These are phyloP conservation scores for Unio delphinus DNA, from an alignment of 2,888 invertebrate genomes.

Conservation along the genomic window DNA sequence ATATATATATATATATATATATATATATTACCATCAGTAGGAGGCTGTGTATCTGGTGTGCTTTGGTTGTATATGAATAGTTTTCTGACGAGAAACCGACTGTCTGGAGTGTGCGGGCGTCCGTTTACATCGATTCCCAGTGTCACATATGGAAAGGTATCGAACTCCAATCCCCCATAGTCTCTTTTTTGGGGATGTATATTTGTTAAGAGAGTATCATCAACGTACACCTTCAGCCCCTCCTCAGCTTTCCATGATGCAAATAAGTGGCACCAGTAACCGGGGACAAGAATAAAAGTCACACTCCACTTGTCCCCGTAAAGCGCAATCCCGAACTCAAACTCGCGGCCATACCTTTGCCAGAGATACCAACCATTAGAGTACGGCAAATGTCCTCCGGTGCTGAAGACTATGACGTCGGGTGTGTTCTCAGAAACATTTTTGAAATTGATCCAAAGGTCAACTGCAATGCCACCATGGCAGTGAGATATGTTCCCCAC, in stretches of 20 bases:
- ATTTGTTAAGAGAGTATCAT: conserved; percentile 39
- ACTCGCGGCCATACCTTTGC: conserved; percentile 59
- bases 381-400: conserved; percentile 58
- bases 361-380: conserved; percentile 62
- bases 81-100: conserved; percentile 32
- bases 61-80: conserved; percentile 26
- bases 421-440: conserved; percentile 28
- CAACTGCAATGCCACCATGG: conserved; percentile 53
- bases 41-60: no score
- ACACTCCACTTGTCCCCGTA: conserved; percentile 47
- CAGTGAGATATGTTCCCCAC: conserved; percentile 63
- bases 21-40: no score
- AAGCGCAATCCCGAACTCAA: conserved; percentile 56
- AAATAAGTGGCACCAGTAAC: conserved; percentile 43
- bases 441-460: conserved; percentile 48
- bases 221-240: conserved; percentile 52
- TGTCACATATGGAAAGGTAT: conserved; percentile 30
- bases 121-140: conserved; percentile 40
- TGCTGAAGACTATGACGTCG: conserved; percentile 50
- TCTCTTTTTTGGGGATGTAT: conserved; percentile 10
- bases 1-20: no score
- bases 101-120: conserved; percentile 22
- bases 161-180: conserved; percentile 25
- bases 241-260: conserved; percentile 37
- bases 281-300: conserved; percentile 40